Base-by-base conservation (phyloP, 1,140 invertebrate genomes). In the Drosophila nasuta region DNA sequence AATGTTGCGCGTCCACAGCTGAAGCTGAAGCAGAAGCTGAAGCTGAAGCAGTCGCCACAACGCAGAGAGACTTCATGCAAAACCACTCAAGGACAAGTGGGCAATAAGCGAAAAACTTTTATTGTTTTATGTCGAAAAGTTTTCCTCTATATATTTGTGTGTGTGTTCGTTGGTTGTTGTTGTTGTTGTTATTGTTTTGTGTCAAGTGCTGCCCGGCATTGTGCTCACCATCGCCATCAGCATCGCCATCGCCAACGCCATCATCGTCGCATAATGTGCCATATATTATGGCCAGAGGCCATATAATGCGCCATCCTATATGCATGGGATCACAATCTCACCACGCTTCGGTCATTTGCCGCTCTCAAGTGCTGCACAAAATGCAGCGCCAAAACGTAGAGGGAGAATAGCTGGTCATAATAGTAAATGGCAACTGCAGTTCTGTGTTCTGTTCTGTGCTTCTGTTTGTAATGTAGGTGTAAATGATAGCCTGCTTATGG, bases 61-160 rank as follows among this genome's bases (percentile, higher is more conserved):
- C 33, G 51, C n/a, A 49, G 45, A 30, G 63, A 51, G 73, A 88
- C 64, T 88, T 82, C 52, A 81, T 87, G 81, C 81, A 89, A 85
- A 88, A 81, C 75, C 81, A 85, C 85, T 89, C 86, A 89, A 89
- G 85, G 86, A 89, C 85, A 89, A 89, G 85, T 85, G 78, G 85
- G 78, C 81, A 89, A 89, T 83, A 89, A 89, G 85, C 81, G 81
- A 81, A 89, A 89, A 85, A 83, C 85, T 89, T 89, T 90, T 89
- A 89, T 90, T 89, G 77, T 88, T 88, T 88, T 81, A 88, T 88
- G 81, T 85, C 71, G 57, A 63, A 75, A 89, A 89, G 46, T 81
- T 89, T 81, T 51, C 45, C 51, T 75, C 43, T 71, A 11, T 52
- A 13, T 51, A 56, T 64, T 46, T 64, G 43, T 63, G 48, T 60